Evolutionary conservation across 2,113 vertebrate species (phyloP), one percentile per base, ranked within the genome.

Genomic region (Ibidorhyncha struthersii): DNA sequence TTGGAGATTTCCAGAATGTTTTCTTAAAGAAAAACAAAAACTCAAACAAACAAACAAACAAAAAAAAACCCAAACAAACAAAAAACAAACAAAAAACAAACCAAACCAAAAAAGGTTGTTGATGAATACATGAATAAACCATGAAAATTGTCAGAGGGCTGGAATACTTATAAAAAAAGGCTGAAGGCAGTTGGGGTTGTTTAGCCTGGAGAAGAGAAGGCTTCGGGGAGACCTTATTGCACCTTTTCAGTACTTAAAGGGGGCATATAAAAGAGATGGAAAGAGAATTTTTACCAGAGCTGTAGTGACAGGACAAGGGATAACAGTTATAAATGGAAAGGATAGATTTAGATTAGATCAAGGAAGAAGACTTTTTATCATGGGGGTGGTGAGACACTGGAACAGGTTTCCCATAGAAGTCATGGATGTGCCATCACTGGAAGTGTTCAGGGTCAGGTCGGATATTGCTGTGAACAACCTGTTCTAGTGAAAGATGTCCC

Each of bases 161-260:
- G 38, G 16, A 43, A 3, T 6, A 14, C 7, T 10, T 25, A 1
- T 13, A 6, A n/a, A 63, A 25, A 52, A 5, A 66, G 22, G 11
- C 12, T 78, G 17, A 56, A 61, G n/a, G 65, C 8, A 62, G 4
- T 1, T 50, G 47, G 2, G 3, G 17, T 41, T 41, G 3, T 56
- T 56, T 9, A 77, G 14, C 25, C 8, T 45, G 40, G 34, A 69
- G 63, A 25, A n/a, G 9, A 66, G n/a, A 59, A 17, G 8, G 14
- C 13, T 78, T 18, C 1, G 1, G 10, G 17, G 10, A 61, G 10
- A 50, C 8, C 21, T 32, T 16, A 45, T 3, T 14, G 26, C 0
- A 0, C 18, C 14, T 14, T 47, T 22, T 27, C 41, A 49, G 1
- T 15, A 14, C 11, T 49, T 67, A 40, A 40, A n/a, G 12, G 14